Conservation (phyloP, 2,888 invertebrate species). For the Spisula solida region DNA sequence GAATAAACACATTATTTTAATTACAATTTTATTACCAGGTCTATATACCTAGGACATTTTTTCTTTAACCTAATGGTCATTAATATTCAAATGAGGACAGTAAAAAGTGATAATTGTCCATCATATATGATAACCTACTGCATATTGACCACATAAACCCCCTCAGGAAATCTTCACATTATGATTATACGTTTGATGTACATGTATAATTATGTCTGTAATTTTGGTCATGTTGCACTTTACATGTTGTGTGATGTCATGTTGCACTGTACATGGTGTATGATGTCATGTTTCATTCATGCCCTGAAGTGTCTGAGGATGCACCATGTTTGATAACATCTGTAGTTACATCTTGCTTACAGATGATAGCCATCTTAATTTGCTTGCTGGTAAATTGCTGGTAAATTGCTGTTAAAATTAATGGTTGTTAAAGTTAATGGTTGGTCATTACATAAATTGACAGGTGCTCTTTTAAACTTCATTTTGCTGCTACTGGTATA, state of each 20-base stretch:
- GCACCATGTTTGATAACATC: slow-evolving; percentile 5
- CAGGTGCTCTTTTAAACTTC: slow-evolving; percentile 9
- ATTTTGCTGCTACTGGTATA: not conserved
- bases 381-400: not conserved
- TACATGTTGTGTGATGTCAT: not conserved
- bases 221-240: not conserved
- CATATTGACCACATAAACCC: not conserved
- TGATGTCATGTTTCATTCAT: not conserved
- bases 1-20: too few species aligned
- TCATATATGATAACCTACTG: not conserved
- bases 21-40: too few species aligned
- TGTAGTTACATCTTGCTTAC: not conserved
- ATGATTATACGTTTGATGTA: not conserved
- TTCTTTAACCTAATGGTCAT: not conserved
- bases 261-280: too few species aligned
- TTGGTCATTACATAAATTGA: not conserved
- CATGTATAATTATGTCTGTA: not conserved
- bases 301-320: not conserved
- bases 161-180: not conserved
- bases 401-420: not conserved
- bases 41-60: too few species aligned
- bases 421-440: not conserved
- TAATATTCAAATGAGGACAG: slow-evolving; percentile 17
- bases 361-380: slow-evolving; percentile 5
- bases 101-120: not conserved